Base-by-base conservation (phyloP, 2,113 vertebrate genomes). In the Hyla sarda region DNA sequence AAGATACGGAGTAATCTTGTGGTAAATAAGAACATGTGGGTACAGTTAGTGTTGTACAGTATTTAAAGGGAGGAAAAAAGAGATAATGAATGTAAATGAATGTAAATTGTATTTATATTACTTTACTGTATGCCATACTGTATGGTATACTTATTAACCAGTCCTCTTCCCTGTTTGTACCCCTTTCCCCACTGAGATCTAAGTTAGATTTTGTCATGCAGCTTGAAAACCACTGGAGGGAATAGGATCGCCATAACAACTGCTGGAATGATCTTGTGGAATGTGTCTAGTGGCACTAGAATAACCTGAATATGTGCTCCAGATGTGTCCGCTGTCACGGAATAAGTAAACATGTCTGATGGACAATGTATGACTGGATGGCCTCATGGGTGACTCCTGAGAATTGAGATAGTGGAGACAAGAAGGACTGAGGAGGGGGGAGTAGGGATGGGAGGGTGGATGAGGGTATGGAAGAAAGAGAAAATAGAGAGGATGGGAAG, bases 271-370 rank as follows among this genome's bases (percentile, higher is more conserved):
- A 97, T 96, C 94, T 92, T 92, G 93, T 95, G 97, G 97, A 98
- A 98, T 98, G 96, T 92, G 95, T 97, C 96, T 97, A 96, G 97
- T 98, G 98, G 97, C 97, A 98, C 95, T 95, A 93, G 93, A 95
- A 95, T 95, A 96, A 96, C 95, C 96, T 96, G 96, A 97, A 98
- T 98, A 98, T 99, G 98, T 92, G 94, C 97, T 99, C 98, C 98
- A 99, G 98, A 99, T 99, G 98, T 99, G 98, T 98, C 94, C 94
- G 96, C 96, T 98, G 97, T 98, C 98, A 99, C 94, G 92, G 94
- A 95, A 95, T 96, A 96, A 96, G 97, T 98, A 99, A 98, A 99
- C 98, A 99, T 93, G 93, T 94, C 96, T 99, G 98, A 99, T 96
- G 96, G 97, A 98, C 97, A 98, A 95, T 94, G 95, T 96, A 94